Percentiles rank a stretch among this genome's conserved stretches.
Evolutionary conservation across 2,888 invertebrate genomes (phyloP).

Genomic region (Cheilosia grossa): DNA sequence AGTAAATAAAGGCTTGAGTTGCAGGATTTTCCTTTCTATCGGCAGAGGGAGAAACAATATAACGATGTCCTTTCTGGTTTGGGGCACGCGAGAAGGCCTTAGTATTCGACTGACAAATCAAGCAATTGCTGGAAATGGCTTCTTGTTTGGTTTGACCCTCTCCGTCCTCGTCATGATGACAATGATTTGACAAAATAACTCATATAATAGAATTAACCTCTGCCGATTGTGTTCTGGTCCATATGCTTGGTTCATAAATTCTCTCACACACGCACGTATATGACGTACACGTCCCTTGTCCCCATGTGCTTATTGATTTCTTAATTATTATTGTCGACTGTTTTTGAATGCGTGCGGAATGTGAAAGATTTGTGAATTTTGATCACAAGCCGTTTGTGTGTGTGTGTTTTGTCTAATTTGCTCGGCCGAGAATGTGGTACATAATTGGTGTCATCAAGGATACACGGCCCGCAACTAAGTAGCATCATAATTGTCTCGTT

Average conservation of each 20-base stretch:
- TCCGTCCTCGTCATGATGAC: neutral
- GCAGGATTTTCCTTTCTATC: constrained; percentile 5
- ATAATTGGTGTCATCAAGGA: constrained; percentile 27
- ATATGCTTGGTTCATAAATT: constrained; percentile 9
- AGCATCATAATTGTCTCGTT: constrained; percentile 45
- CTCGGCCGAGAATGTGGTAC: constrained; percentile 2
- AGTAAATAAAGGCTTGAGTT: constrained; percentile 24
- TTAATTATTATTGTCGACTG: constrained; percentile 20
- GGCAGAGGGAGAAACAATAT: neutral
- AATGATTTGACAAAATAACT: constrained; percentile 49
- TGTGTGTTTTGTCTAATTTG: neutral
- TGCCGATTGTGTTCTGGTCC: constrained; percentile 3
- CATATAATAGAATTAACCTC: constrained; percentile 39
- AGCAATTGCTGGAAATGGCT: constrained; percentile 14
- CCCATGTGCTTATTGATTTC: constrained; percentile 30
- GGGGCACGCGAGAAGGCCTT: neutral
- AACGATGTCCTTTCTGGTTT: no score
- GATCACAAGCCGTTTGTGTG: neutral
- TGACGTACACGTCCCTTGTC: constrained; percentile 13
- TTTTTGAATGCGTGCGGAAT: constrained; percentile 18
- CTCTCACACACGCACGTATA: neutral
- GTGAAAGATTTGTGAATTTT: constrained; percentile 20
- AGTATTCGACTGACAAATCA: constrained; percentile 29
- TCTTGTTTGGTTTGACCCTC: constrained; percentile 6
- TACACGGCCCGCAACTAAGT: constrained; percentile 24